Evolutionary conservation across 2,113 vertebrate genomes (phyloP).

Genomic region (Octodon degus): DNA sequence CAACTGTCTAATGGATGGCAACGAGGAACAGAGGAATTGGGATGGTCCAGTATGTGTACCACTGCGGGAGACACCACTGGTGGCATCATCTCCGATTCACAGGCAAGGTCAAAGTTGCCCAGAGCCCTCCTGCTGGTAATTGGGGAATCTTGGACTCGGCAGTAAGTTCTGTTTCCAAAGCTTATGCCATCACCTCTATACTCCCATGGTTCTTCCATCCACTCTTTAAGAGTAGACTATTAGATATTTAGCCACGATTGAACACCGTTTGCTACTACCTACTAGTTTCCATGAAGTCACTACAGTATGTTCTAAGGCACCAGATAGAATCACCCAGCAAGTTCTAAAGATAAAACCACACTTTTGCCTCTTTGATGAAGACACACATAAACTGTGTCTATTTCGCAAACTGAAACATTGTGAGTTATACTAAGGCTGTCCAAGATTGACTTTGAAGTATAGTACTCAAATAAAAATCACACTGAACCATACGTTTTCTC

Average conservation of each 20-base stretch:
- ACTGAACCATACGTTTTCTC: neutral
- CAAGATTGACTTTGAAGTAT: conserved; percentile 26
- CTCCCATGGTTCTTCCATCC: neutral
- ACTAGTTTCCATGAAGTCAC: neutral
- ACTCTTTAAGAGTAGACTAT: neutral
- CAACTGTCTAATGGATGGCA: neutral
- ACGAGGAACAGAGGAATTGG: too few relatives aligned
- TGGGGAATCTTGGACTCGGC: neutral
- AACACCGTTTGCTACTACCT: neutral
- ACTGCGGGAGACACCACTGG: neutral
- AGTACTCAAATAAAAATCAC: neutral
- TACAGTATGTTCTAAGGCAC: neutral
- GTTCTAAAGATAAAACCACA: neutral
- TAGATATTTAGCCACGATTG: neutral
- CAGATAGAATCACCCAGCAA: neutral
- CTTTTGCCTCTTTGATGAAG: conserved; percentile 41
- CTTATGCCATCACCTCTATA: neutral
- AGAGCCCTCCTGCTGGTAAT: neutral
- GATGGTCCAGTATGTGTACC: neutral
- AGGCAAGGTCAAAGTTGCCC: neutral
- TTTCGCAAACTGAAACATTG: conserved; percentile 16
- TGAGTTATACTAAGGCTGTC: neutral
- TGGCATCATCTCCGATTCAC: neutral
- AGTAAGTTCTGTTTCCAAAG: neutral
- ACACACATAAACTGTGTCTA: neutral